Evolutionary conservation across 2,113 vertebrate genomes (phyloP).

Genomic region (Saimiri boliviensis): DNA sequence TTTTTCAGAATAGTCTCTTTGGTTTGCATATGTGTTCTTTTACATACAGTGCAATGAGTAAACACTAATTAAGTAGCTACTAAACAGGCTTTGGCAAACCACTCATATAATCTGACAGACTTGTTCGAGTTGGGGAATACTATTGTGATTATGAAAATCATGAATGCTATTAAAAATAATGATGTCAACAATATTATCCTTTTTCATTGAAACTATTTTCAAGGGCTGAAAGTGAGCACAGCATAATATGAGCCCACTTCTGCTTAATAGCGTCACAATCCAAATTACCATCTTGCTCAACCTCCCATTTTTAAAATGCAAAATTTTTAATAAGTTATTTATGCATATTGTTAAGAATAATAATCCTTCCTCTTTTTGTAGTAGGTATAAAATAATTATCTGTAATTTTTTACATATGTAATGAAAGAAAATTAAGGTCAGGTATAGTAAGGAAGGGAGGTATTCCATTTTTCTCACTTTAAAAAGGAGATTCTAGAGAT

Average conservation of each 20-base stretch:
- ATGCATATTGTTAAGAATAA: background rate
- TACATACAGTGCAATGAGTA: background rate
- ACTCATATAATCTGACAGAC: background rate
- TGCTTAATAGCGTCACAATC: background rate
- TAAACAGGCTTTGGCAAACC: background rate
- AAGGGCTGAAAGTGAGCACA: background rate
- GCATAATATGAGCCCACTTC: background rate
- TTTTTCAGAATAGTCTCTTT: background rate
- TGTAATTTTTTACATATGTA: background rate
- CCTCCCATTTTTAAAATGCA: background rate
- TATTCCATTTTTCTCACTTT: background rate
- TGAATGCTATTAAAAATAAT: slow-evolving; percentile 18
- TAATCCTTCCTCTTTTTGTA: background rate
- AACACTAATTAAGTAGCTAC: background rate
- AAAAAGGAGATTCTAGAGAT: background rate
- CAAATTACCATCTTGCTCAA: slow-evolving; percentile 15
- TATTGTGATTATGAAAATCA: background rate
- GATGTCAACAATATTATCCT: background rate
- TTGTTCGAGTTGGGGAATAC: background rate
- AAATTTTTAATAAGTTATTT: background rate
- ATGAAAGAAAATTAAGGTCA: background rate
- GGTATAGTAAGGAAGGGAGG: background rate
- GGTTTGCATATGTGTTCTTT: background rate
- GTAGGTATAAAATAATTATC: background rate
- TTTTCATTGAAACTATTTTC: background rate